These are phyloP conservation scores for Oxygymnocypris stewartii DNA, from an alignment of 2,113 vertebrate species.

Conservation along the genomic window DNA sequence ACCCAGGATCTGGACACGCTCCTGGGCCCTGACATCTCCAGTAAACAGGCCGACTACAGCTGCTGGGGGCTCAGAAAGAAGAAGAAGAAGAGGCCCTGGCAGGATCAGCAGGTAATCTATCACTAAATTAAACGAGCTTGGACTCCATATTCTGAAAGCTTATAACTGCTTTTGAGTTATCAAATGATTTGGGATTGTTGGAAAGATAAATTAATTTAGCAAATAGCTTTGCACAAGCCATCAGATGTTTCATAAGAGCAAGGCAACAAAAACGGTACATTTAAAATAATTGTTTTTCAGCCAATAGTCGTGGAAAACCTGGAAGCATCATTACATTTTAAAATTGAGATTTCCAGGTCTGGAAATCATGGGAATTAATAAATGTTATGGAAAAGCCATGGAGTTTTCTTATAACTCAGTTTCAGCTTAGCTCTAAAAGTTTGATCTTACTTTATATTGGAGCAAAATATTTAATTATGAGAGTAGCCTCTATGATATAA, in stretches of 20 bases:
- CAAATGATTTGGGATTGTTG: background rate
- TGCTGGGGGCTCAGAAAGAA: constrained; percentile 97
- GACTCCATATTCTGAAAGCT: background rate
- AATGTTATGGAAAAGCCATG: background rate
- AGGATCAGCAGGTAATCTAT: constrained; percentile 88
- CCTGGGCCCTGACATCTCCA: constrained; percentile 88
- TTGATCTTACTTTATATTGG: background rate
- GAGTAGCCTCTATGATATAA: background rate
- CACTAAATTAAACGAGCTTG: background rate
- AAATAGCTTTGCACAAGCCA: background rate
- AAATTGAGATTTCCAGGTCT: background rate
- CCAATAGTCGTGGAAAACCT: background rate
- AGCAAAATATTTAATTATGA: background rate
- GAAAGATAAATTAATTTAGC: background rate
- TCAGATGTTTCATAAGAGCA: background rate
- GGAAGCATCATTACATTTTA: background rate
- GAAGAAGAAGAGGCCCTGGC: constrained; percentile 85
- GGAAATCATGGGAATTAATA: background rate
- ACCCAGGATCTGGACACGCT: constrained; percentile 89
- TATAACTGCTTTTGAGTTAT: background rate
- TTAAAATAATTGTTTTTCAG: background rate
- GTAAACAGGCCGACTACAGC: constrained; percentile 90
- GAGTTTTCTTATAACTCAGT: background rate
- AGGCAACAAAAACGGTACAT: background rate
- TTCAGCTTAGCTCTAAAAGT: background rate